Evolutionary conservation across 2,797 vertebrate genomes (phyloP).

Genomic region (Eulemur albifrons): DNA sequence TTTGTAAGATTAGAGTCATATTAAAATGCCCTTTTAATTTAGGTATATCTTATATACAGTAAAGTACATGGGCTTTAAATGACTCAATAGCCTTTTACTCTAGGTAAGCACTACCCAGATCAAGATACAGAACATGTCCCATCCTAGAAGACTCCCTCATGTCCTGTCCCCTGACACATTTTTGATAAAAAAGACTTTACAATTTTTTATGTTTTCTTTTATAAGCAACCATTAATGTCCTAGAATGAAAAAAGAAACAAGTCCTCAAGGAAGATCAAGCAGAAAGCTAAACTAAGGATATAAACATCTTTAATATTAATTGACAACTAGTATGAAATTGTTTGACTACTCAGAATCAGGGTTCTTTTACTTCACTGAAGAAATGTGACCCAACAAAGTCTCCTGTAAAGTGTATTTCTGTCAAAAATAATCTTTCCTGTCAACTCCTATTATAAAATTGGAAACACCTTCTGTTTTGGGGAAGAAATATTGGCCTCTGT

Average conservation of each 20-base stretch:
- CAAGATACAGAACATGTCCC: neutral
- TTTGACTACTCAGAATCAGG: neutral
- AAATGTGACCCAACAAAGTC: slow-evolving; percentile 1
- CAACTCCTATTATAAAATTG: slow-evolving; percentile 37
- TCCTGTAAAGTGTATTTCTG: slow-evolving; percentile 18
- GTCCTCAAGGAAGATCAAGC: neutral
- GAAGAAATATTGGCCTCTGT: neutral
- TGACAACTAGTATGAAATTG: neutral
- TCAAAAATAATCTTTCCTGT: slow-evolving; percentile 13
- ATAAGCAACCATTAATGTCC: neutral
- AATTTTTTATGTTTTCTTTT: neutral
- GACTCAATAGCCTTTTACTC: neutral
- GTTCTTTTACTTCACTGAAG: neutral
- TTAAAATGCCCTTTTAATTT: neutral
- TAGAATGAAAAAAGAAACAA: neutral
- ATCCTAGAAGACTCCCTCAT: neutral
- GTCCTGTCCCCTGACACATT: neutral
- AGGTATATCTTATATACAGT: neutral
- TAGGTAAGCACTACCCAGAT: neutral
- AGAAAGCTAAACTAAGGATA: neutral
- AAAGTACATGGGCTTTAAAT: neutral
- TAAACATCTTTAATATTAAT: neutral
- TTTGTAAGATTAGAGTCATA: slow-evolving; percentile 7
- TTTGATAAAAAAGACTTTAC: neutral
- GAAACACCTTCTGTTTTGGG: neutral